These are phyloP conservation scores for Minunthozetes semirufus DNA, from an alignment of 2,888 invertebrate genomes.

Conservation along the genomic window DNA sequence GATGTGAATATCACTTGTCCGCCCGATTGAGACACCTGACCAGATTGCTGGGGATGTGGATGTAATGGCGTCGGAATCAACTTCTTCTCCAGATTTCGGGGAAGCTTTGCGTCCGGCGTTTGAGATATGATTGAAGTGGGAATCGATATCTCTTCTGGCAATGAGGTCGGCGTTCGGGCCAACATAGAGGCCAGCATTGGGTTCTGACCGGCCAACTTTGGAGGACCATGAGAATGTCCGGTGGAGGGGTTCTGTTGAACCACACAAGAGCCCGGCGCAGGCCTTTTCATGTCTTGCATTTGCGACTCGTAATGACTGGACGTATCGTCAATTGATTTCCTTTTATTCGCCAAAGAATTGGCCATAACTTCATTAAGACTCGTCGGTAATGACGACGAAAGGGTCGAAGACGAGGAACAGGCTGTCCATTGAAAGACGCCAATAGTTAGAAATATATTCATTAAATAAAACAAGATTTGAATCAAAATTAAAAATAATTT, in stretches of 20 bases:
- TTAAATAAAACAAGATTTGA: too few relatives aligned
- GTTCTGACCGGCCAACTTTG: constrained; percentile 42
- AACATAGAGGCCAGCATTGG: constrained; percentile 71
- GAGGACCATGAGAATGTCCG: constrained; percentile 6
- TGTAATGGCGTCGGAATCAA: constrained; percentile 42
- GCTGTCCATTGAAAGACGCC: neutral
- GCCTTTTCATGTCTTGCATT: neutral
- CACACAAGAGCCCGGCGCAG: neutral
- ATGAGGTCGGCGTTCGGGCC: constrained; percentile 59
- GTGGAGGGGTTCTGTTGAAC: too few relatives aligned
- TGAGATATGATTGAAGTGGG: constrained; percentile 40
- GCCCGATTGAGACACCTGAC: constrained; percentile 17
- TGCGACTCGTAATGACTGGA: constrained; percentile 13
- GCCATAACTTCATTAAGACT: constrained; percentile 17
- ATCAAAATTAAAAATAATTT: too few relatives aligned
- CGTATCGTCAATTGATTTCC: constrained; percentile 20
- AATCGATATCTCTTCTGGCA: constrained; percentile 40
- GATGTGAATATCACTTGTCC: constrained; percentile 23
- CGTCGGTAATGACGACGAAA: constrained; percentile 12
- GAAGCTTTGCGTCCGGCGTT: constrained; percentile 58
- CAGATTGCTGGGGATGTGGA: constrained; percentile 16
- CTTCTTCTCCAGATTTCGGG: constrained; percentile 46
- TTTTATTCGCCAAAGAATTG: constrained; percentile 26
- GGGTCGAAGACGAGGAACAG: constrained; percentile 14
- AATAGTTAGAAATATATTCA: too few relatives aligned